Conservation (phyloP, 1,140 invertebrate genomes). For the Littorina saxatilis region DNA sequence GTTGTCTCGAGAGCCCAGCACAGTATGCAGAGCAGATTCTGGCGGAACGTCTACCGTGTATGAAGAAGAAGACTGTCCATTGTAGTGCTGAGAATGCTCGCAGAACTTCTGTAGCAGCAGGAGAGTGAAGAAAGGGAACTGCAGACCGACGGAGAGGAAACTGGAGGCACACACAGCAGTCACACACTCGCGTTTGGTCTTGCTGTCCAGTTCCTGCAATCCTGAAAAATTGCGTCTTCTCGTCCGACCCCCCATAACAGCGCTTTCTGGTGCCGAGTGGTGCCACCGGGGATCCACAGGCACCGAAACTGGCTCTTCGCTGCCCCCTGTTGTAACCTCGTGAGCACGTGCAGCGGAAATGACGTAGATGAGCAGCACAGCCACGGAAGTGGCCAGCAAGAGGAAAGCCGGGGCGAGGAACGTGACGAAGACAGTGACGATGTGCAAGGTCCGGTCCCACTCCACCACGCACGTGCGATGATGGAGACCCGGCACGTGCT, state of each 20-base stretch:
- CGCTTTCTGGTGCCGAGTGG: not conserved
- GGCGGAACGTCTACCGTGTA: not conserved
- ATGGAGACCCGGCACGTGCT: not conserved
- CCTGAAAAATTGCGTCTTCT: not conserved
- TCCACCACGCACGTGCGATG: conserved; percentile 30
- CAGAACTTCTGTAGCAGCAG: conserved; percentile 36
- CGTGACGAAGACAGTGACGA: conserved; percentile 32
- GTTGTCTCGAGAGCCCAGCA: no score
- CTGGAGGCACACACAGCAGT: conserved; percentile 21
- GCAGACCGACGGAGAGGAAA: conserved; percentile 29
- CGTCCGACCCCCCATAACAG: not conserved
- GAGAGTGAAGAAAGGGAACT: conserved; percentile 41
- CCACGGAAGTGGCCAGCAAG: conserved; percentile 27
- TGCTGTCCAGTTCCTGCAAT: conserved; percentile 1
- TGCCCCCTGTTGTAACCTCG: not conserved
- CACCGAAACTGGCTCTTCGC: not conserved
- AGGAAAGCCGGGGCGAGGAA: conserved; percentile 42
- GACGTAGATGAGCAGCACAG: conserved; percentile 32
- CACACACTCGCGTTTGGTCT: conserved; percentile 20
- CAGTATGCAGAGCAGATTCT: not conserved
- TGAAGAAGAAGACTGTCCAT: not conserved
- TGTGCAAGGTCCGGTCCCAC: conserved; percentile 33
- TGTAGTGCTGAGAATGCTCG: not conserved
- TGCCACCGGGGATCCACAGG: not conserved
- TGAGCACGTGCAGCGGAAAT: not conserved